Evolutionary conservation across 1,140 invertebrate species (phyloP), one percentile per base, ranked within the genome.

Genomic region (Danaus plexippus): DNA sequence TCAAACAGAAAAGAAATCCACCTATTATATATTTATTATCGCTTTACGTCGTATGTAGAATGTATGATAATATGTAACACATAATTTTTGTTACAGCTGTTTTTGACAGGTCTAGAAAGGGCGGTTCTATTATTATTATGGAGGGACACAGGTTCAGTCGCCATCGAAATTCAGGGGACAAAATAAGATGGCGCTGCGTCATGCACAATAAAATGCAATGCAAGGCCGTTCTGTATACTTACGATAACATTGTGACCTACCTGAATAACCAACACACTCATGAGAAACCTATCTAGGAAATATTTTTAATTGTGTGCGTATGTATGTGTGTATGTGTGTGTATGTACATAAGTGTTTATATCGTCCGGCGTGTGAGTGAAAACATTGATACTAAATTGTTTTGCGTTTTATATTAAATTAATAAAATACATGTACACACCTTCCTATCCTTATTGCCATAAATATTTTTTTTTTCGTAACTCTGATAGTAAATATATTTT

Each of bases 121-220:
- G 62, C 0, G 69, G 67, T 9, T 61, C 61, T 2, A 61, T 77
- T 8, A 47, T 77, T 3, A 57, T 59, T 11, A 44, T 72, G n/a
- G 60, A 56, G 8, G 66, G 65, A 0, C 72, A 64, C 58, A 72
- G 64, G 22, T 81, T 71, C 66, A 52, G 57, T 10, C 58, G 59
- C 0, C 69, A 73, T 43, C 11, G 57, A 12, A n/a, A 47, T 1
- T 40, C 53, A 2, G 67, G 73, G 0, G 0, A n/a, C 10, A 75
- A 67, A 46, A 72, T 57, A 1, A 61, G 75, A 7, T 78, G 75
- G 75, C 55, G 56, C 40, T 77, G 75, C 49, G 62, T 57, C 0
- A 66, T 64, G 9, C 64, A 68, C 32, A 62, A 68, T 15, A 48
- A 12, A 9, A 52, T 44, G 3, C 63, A 70, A 11, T 80, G 77